Base-by-base conservation (phyloP, 2,113 vertebrate species). In the Thalassarche chlororhynchos region DNA sequence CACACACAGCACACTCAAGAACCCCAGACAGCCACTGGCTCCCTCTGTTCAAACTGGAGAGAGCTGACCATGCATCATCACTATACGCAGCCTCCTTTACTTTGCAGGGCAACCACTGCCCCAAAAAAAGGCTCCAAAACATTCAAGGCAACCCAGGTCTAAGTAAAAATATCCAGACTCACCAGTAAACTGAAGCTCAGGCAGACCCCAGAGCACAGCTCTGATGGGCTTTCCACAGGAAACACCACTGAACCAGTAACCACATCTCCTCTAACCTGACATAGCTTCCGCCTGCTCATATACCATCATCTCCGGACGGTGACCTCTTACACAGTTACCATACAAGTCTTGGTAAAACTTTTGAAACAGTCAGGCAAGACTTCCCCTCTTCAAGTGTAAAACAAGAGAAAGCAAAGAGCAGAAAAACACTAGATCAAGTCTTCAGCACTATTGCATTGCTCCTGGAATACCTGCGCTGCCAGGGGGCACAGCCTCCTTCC, bases 61-160 rank as follows among this genome's bases (percentile, higher is more conserved):
- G 5, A 46, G 7, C 0, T 91, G 34, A 58, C n/a, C 4, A 0
- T 16, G 14, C n/a, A 54, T 10, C 26, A 28, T 10, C 26, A 28
- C 31, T 32, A 8, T 13, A 34, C 4, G 12, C 10, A 57, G 47
- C 24, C 20, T 47, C 23, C 31, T 68, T 42, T 77, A 66, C 49
- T 55, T 77, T 29, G 25, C 58, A 68, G 42, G 38, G 31, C 34
- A 65, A 75, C 4, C 15, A 10, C 34, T 38, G 16, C 10, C 38
- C 34, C 34, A 10, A 1, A 6, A 10, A 66, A 69, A 77, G 26
- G 17, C 16, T 74, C 75, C 28, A 74, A 82, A 88, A 46, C 49
- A 74, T 40, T 65, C 21, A 65, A 74, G 24, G 8, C 31, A 81
- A n/a, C 17, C 18, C 19, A 46, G 16, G 6, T 64, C 28, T 34